Evolutionary conservation across 37 sponge, comb jelly and placozoan species (phyloP), one percentile per base, ranked within the genome.

Genomic region (Aplysina aerophoba): DNA sequence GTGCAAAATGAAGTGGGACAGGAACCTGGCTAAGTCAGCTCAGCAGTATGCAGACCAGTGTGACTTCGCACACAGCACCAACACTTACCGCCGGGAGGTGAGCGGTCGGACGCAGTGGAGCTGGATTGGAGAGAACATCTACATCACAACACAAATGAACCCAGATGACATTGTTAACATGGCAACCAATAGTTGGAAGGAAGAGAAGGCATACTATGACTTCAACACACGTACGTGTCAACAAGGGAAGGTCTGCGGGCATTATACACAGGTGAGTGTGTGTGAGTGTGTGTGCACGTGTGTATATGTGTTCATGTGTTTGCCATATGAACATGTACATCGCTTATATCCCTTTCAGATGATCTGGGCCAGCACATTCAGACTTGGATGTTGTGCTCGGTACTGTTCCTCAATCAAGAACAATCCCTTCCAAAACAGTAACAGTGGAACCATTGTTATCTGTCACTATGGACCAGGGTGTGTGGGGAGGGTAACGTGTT

Each of bases 101-200:
- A 69, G 71, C 33, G 34, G 34, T 8, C 30, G 30, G 19, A 44
- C 50, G 8, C 71, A 33, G 11, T 69, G 71, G 71, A 25, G 6
- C 31, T 69, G 71, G 71, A 69, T 69, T 11, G 71, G 71, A 6
- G 71, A 69, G 71, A 69, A 69, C 71, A 69, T 69, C 33, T 69
- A 11, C 71, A 30, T 69, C 27, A 69, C 71, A 1, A 31, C 71
- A 1, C 28, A 4, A 3, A 30, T 1, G 31, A 69, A 6, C 6
- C 71, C 71, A 27, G 19, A n/a, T 3, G 28, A 69, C 33, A 28
- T 28, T 69, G 71, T 28, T 3, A 4, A 35, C 33, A 30, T 34
- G 34, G 71, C 71, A 30, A 16, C 28, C 1, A 3, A 17, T 1
- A 30, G 28, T 6, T 69, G 71, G 71, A 30, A 34, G 34, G 28